phyloP scores from a whole-genome alignment of 2,888 invertebrate genomes.

The Idaea biselata region DNA sequence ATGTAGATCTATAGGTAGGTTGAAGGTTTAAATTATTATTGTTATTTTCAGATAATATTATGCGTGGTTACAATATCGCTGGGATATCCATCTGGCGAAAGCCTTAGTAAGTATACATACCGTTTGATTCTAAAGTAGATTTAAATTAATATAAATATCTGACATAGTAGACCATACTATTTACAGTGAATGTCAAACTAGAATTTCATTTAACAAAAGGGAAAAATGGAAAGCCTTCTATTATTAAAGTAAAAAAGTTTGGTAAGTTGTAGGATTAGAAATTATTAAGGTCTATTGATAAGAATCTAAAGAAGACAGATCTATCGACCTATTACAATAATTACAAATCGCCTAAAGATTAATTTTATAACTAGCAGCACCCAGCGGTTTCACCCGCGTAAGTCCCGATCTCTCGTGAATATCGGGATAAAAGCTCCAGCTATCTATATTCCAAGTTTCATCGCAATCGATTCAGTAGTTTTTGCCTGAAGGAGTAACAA shows the following conservation, averaged over 20 bases:
- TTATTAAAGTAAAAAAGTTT: slow-evolving; percentile 50
- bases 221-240: slow-evolving; percentile 45
- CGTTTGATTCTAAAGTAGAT: neutral
- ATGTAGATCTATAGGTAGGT: no score
- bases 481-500: no score
- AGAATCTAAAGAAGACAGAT: no score
- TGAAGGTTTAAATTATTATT: no score
- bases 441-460: no score
- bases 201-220: slow-evolving; percentile 59
- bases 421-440: no score
- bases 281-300: neutral
- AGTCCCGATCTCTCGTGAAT: no score
- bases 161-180: slow-evolving; percentile 9
- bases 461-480: no score
- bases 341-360: no score
- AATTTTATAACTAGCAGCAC: no score
- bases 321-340: no score
- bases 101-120: neutral
- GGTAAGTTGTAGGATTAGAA: slow-evolving; percentile 3
- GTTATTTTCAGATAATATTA: neutral
- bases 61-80: neutral
- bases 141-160: slow-evolving; percentile 4
- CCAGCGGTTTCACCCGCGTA: no score
- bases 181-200: slow-evolving; percentile 60
- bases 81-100: neutral